Conservation (phyloP, 1,140 invertebrate genomes). For the Rhagoletis pomonella region DNA sequence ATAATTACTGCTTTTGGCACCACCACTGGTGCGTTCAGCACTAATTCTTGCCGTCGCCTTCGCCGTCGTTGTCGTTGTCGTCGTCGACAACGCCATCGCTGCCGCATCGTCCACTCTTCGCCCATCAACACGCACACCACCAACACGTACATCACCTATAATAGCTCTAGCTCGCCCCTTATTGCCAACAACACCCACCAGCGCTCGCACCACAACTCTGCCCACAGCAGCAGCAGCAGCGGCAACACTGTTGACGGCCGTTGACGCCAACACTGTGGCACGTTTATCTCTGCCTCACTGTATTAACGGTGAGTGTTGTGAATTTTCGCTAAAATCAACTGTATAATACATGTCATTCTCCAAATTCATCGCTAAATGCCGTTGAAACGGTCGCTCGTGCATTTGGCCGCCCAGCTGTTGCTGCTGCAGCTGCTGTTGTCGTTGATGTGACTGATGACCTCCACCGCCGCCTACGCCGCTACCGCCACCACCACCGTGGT, state of each 20-base stretch:
- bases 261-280: neutral
- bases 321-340: constrained; percentile 81
- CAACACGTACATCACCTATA: neutral
- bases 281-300: constrained; percentile 74
- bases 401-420: constrained; percentile 64
- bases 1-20: neutral
- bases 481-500: neutral
- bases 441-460: constrained; percentile 53
- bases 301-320: constrained; percentile 81
- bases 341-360: constrained; percentile 82
- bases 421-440: constrained; percentile 65
- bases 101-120: neutral
- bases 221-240: constrained; percentile 38
- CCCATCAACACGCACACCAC: neutral
- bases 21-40: neutral
- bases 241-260: constrained; percentile 28
- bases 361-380: constrained; percentile 77
- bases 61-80: neutral
- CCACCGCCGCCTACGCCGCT: too few species aligned
- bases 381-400: constrained; percentile 71
- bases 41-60: neutral
- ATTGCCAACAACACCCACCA: constrained; percentile 23
- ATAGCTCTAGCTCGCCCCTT: neutral
- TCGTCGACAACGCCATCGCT: neutral
- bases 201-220: neutral